Evolutionary conservation across 2,113 vertebrate genomes (phyloP), one percentile per base, ranked within the genome.

Genomic region (Oreochromis spilurus): DNA sequence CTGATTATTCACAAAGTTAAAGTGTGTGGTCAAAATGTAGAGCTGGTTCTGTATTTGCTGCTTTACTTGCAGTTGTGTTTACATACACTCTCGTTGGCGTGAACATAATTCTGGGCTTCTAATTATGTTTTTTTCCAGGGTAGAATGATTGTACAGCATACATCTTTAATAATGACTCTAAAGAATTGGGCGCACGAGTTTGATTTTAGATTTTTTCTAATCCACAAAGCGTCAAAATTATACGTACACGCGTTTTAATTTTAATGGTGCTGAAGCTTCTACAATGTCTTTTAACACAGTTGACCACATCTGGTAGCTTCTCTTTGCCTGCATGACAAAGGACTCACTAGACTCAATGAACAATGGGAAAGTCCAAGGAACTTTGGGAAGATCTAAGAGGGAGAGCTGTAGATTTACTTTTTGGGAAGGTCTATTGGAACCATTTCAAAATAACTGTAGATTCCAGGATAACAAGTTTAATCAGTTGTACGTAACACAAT

Each of bases 241-340:
- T 45, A 45, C 2, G 0, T 72, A 72, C 21, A 45, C 7, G 24
- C 1, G 0, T 72, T 72, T 43, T 2, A 45, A 72, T 67, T 21
- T 4, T 43, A 0, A 43, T 70, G 38, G 8, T 26, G 21, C 0
- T 72, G 65, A 45, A 70, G 65, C n/a, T 72, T 26, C 21, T 45
- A 26, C 65, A 45, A 26, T 0, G 3, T 26, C 13, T 72, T 72
- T 72, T 43, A 45, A 1, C 36, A 45, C 38, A 43, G 10, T 45
- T 45, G 38, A 24, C 38, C 38, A 45, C 65, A 45, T 43, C 21
- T 72, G n/a, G 65, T 6, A 45, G 65, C 0, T 10, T 72, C 13
- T 4, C 0, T 0, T 26, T 72, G 38, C 65, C 21, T 43, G 17
- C 21, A 6, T 72, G 8, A 26, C 26, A 45, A 45, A 16, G 8